phyloP scores from a whole-genome alignment of 2,888 invertebrate species.

The Diploptera punctata region DNA sequence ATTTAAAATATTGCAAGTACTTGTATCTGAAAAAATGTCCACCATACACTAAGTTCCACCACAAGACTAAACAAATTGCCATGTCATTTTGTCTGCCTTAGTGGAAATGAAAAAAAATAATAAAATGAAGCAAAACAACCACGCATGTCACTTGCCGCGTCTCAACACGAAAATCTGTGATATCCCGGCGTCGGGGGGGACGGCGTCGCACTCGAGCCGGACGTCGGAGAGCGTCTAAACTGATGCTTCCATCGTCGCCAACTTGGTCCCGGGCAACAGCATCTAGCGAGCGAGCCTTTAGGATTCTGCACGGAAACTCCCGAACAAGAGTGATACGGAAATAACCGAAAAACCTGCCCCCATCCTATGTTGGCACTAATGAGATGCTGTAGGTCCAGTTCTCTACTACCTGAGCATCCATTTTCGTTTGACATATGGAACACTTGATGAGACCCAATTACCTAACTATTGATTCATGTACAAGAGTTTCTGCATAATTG shows the following conservation, averaged over 20 bases:
- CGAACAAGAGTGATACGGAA: constrained; percentile 5
- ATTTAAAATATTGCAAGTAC: too few relatives aligned
- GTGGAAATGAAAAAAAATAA: too few relatives aligned
- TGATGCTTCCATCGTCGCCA: too few relatives aligned
- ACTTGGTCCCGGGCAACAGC: constrained; percentile 17
- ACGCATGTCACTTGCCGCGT: not conserved
- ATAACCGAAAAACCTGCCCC: constrained; percentile 18
- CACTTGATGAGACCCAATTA: too few relatives aligned
- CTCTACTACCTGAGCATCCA: too few relatives aligned
- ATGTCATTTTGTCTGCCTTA: too few relatives aligned
- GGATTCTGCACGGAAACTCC: constrained; percentile 14
- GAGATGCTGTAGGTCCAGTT: constrained; percentile 11
- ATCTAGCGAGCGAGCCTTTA: constrained; percentile 13
- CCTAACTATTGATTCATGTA: too few relatives aligned
- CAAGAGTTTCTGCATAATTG: too few relatives aligned
- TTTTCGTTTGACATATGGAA: too few relatives aligned
- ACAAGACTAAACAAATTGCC: not conserved
- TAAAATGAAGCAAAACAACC: too few relatives aligned
- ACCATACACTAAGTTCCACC: constrained; percentile 1
- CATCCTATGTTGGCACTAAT: constrained; percentile 6
- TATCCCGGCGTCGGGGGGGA: constrained; percentile 1
- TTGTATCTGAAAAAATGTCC: too few relatives aligned
- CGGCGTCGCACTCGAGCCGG: not conserved
- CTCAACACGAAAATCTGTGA: not conserved
- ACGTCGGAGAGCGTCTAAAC: constrained; percentile 18